A percentile compares a stretch with the other conserved stretches of the same genome.
phyloP scores from a whole-genome alignment of 2,888 invertebrate genomes.

The Nycteola revayana region DNA sequence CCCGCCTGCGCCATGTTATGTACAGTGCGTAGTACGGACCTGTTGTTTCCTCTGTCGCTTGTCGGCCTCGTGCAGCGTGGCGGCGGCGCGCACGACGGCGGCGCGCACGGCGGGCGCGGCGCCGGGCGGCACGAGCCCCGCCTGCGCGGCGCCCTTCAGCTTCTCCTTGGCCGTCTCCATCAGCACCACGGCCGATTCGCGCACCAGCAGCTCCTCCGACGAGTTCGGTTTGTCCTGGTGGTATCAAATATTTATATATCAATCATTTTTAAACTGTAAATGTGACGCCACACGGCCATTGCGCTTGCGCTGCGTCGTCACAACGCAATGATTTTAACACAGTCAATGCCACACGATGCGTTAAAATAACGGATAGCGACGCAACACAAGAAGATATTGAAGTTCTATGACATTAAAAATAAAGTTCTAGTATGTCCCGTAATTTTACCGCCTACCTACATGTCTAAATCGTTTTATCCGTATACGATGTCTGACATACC shows the following conservation, averaged over 20 bases:
- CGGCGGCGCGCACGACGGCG: conserved; percentile 89
- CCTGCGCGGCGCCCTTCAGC: conserved; percentile 88
- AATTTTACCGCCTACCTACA: no score
- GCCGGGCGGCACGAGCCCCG: conserved; percentile 82
- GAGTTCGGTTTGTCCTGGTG: conserved; percentile 84
- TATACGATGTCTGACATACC: no score
- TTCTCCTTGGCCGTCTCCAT: conserved; percentile 94
- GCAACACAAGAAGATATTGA: no score
- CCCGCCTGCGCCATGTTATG: background rate
- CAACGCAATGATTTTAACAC: no score
- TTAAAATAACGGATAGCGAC: no score
- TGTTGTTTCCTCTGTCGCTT: conserved; percentile 31
- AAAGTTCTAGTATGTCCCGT: no score
- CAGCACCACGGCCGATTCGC: conserved; percentile 87
- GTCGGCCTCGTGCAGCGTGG: conserved; percentile 85
- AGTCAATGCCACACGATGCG: no score
- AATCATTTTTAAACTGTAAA: no score
- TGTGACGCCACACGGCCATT: no score
- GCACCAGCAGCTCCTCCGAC: conserved; percentile 87
- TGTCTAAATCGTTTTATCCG: no score
- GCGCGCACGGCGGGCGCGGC: conserved; percentile 88
- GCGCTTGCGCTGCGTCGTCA: no score
- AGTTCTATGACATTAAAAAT: no score
- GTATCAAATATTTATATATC: background rate
- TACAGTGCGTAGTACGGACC: background rate